These are phyloP conservation scores for Sminthurides aquaticus DNA, from an alignment of 2,888 invertebrate genomes.

Conservation along the genomic window DNA sequence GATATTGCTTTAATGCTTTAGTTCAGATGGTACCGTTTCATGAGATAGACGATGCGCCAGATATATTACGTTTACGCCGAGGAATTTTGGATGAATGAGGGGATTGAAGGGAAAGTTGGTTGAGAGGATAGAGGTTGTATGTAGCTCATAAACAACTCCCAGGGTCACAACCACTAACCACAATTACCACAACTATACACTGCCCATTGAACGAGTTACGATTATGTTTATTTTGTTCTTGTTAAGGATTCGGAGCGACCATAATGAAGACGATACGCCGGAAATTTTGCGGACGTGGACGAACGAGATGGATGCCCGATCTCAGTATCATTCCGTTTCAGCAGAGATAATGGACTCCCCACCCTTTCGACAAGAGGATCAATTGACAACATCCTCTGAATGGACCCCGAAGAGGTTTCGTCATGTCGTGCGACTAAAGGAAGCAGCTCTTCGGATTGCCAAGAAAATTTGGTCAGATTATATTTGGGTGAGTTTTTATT, in stretches of 20 bases:
- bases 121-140: too few relatives aligned
- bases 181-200: too few relatives aligned
- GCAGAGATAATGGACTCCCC: slow-evolving; percentile 52
- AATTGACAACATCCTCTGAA: slow-evolving; percentile 56
- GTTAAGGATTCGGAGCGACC: slow-evolving; percentile 83
- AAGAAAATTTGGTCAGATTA: slow-evolving; percentile 80
- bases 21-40: too few relatives aligned
- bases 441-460: slow-evolving; percentile 64
- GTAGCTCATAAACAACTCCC: too few relatives aligned
- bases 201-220: too few relatives aligned
- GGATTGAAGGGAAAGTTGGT: too few relatives aligned
- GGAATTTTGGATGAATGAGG: too few relatives aligned
- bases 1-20: too few relatives aligned
- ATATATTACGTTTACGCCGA: too few relatives aligned
- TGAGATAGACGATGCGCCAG: too few relatives aligned
- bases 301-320: slow-evolving; percentile 50
- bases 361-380: slow-evolving; percentile 51
- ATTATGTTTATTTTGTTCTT: too few relatives aligned
- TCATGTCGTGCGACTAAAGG: slow-evolving; percentile 71
- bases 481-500: slow-evolving; percentile 60
- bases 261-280: slow-evolving; percentile 70
- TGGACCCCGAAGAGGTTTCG: slow-evolving; percentile 70
- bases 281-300: slow-evolving; percentile 69
- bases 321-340: slow-evolving; percentile 64
- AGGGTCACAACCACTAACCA: too few relatives aligned